Percentiles rank a stretch among this genome's conserved stretches.
Conservation (phyloP, 2,113 vertebrate species). For the Jaculus jaculus region DNA sequence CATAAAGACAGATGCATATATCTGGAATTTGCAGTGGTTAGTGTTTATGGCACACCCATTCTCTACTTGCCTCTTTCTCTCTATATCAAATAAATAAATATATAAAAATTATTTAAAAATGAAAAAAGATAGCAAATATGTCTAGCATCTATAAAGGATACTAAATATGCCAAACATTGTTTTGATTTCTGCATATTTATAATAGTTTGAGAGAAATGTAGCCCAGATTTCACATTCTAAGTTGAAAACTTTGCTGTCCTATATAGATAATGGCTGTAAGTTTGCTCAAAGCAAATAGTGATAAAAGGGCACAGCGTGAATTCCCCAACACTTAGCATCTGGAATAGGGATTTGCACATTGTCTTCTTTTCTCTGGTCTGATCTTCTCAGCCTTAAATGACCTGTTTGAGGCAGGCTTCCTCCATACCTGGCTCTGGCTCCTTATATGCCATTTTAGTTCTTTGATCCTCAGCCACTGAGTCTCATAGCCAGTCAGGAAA, state of each 20-base stretch:
- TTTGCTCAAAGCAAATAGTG: not conserved
- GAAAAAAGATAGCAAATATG: too few relatives aligned
- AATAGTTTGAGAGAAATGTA: not conserved
- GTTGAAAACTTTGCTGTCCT: not conserved
- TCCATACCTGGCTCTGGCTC: not conserved
- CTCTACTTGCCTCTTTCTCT: too few relatives aligned
- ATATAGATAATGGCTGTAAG: not conserved
- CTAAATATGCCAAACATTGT: not conserved
- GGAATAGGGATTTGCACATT: not conserved
- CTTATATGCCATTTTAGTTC: not conserved
- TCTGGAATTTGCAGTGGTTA: too few relatives aligned
- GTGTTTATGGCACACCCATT: too few relatives aligned
- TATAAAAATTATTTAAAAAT: too few relatives aligned
- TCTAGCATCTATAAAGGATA: too few relatives aligned
- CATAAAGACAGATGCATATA: too few relatives aligned
- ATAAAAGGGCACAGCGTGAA: not conserved
- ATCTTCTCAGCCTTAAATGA: not conserved
- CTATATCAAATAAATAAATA: too few relatives aligned
- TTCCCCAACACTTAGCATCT: not conserved
- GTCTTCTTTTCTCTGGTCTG: not conserved
- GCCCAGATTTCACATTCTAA: not conserved
- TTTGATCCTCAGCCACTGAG: not conserved
- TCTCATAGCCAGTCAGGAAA: not conserved
- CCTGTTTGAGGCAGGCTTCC: not conserved
- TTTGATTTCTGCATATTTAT: not conserved